Evolutionary conservation across 2,888 invertebrate species (phyloP).

Genomic region (Pegoplata infirma): DNA sequence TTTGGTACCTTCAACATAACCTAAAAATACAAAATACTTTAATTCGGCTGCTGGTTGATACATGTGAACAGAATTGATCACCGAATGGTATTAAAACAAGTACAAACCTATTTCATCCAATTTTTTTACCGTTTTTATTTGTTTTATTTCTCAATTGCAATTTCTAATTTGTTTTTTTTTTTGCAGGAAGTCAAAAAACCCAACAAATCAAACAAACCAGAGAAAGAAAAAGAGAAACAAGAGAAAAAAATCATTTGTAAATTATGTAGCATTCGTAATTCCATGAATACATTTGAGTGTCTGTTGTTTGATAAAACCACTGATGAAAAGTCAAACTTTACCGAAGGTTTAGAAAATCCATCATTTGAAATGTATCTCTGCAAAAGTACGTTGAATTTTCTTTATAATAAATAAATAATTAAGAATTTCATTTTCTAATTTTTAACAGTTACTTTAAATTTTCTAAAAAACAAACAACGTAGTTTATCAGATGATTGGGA

Average conservation of each 20-base stretch:
- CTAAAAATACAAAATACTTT: too few relatives aligned
- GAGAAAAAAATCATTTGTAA: constrained; percentile 71
- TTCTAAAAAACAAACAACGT: constrained; percentile 75
- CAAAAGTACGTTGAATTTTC: constrained; percentile 74
- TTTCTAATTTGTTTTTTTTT: too few relatives aligned
- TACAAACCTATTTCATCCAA: too few relatives aligned
- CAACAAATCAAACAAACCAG: too few relatives aligned
- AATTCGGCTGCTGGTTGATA: too few relatives aligned
- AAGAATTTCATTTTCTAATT: background rate
- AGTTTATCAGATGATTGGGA: constrained; percentile 62
- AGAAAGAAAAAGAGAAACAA: too few relatives aligned
- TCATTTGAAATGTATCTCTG: constrained; percentile 81
- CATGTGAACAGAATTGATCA: too few relatives aligned
- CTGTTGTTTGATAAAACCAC: constrained; percentile 80
- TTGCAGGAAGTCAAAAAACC: constrained; percentile 21
- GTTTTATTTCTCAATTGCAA: too few relatives aligned
- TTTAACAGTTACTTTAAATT: constrained; percentile 74
- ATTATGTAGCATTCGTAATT: constrained; percentile 78
- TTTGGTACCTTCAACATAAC: too few relatives aligned
- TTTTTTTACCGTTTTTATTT: too few relatives aligned
- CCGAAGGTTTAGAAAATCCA: constrained; percentile 83
- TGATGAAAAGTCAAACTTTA: constrained; percentile 78
- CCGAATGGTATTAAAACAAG: too few relatives aligned
- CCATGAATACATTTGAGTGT: constrained; percentile 79
- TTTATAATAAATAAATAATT: background rate